Base-by-base conservation (phyloP, 2,797 vertebrate genomes). In the Oreortyx pictus region DNA sequence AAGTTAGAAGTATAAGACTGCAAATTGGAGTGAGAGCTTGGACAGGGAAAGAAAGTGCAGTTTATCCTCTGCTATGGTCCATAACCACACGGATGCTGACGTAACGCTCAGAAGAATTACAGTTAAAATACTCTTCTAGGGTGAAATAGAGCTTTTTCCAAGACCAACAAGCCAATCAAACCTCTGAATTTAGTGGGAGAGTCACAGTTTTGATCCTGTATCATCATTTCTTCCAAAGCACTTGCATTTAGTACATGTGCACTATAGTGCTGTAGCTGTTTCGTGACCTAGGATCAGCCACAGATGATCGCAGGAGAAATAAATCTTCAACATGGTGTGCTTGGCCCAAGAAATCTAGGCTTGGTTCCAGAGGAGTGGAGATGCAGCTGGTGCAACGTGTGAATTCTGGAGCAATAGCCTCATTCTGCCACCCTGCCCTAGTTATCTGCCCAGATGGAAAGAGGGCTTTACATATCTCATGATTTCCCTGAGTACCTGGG, bases 271-370 rank as follows among this genome's bases (percentile, higher is more conserved):
- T 77, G 29, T 61, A 77, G 37, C 65, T 87, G 90, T 92, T 88
- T 94, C 82, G 87, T 93, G 92, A 87, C 66, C 68, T 47, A 9
- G 12, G 41, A 90, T 89, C 73, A 81, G 37, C 85, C 10, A 11
- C 73, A 92, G 78, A 93, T 80, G 84, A 82, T 71, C 15, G 14
- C 70, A 77, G 39, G 65, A 93, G 88, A 41, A 90, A 65, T 43
- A 89, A 89, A 72, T 90, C 43, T 80, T 90, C 65, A 72, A 68
- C 71, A 31, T 0, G 0, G 62, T 84, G 35, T 39, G 29, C 39
- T 81, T 94, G 80, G 79, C 79, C 65, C 29, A 44, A 81, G 18
- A 17, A 86, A 70, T 44, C 6, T n/a, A 83, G 67, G 70, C 73
- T 79, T 77, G 43, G 33, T 6, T 89, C 73, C 89, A 95, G 50